These are phyloP conservation scores for Dendrolimus punctatus DNA, from an alignment of 1,140 invertebrate species.

Conservation along the genomic window DNA sequence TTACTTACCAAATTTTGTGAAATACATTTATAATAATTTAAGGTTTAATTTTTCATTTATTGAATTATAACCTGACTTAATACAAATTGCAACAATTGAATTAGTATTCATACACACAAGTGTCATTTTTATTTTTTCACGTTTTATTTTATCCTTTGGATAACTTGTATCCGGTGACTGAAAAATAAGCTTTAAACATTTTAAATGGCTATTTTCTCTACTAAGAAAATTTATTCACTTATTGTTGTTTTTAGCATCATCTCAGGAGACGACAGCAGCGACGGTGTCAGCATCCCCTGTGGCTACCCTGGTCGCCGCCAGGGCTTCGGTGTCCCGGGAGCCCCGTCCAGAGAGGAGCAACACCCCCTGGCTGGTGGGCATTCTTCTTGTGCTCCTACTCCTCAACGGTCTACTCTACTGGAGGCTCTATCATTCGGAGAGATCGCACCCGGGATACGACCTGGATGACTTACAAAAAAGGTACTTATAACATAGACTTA, in stretches of 20 bases:
- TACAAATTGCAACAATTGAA: too few species aligned
- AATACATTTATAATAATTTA: too few species aligned
- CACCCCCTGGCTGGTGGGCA: conserved; percentile 53
- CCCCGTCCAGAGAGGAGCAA: conserved; percentile 3
- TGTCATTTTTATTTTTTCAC: too few species aligned
- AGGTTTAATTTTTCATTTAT: too few species aligned
- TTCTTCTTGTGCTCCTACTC: conserved; percentile 78
- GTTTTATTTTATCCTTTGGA: too few species aligned
- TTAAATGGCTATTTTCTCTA: too few species aligned
- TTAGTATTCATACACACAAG: too few species aligned
- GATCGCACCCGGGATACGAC: conserved; percentile 68
- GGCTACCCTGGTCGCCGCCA: conserved; percentile 67
- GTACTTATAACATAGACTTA: conserved; percentile 26
- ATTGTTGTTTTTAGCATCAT: conserved; percentile 9
- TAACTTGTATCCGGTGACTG: too few species aligned
- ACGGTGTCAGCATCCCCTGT: conserved; percentile 74
- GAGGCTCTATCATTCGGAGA: conserved; percentile 79
- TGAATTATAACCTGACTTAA: too few species aligned
- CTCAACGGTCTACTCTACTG: conserved; percentile 87
- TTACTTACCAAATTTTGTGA: too few species aligned
- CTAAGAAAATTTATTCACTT: too few species aligned
- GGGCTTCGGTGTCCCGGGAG: conserved; percentile 9
- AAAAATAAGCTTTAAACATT: too few species aligned
- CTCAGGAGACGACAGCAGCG: conserved; percentile 42
- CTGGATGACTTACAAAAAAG: conserved; percentile 71